Evolutionary conservation across 2,888 invertebrate genomes (phyloP).

Genomic region (Synergus gifuensis): DNA sequence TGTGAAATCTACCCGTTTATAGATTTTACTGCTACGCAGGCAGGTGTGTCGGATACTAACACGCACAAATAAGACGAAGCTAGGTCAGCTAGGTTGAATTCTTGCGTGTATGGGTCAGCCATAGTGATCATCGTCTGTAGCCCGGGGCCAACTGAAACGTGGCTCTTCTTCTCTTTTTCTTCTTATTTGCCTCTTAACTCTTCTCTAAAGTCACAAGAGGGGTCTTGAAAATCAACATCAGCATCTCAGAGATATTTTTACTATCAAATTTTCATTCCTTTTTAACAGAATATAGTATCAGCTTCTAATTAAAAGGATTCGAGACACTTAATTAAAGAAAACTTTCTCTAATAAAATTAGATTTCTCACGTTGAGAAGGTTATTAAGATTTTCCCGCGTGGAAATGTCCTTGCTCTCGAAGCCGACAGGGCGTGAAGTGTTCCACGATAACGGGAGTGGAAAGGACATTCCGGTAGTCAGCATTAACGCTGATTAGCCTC

Average conservation of each 20-base stretch:
- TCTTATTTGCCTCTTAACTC: conserved; percentile 44
- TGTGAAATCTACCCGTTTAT: conserved; percentile 30
- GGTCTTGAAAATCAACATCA: conserved; percentile 32
- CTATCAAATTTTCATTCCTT: neutral
- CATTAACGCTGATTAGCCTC: too few relatives aligned
- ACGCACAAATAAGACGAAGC: conserved; percentile 47
- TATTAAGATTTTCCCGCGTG: conserved; percentile 62
- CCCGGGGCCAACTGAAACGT: conserved; percentile 59
- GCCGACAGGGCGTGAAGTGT: conserved; percentile 71
- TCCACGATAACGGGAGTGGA: conserved; percentile 70
- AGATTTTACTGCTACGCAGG: conserved; percentile 40
- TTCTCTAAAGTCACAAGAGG: conserved; percentile 5
- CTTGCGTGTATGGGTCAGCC: conserved; percentile 61
- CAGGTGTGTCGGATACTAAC: conserved; percentile 21
- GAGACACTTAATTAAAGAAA: too few relatives aligned
- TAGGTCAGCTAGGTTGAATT: conserved; percentile 64
- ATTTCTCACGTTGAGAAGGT: conserved; percentile 53
- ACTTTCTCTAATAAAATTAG: neutral
- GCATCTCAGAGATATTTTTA: neutral
- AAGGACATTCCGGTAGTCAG: conserved; percentile 70
- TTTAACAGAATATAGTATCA: neutral
- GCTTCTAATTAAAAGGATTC: too few relatives aligned
- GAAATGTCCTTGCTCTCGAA: conserved; percentile 65
- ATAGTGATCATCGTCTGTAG: conserved; percentile 63
- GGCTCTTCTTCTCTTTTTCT: conserved; percentile 45